These are phyloP conservation scores for Phrynocephalus guinanensis DNA, from an alignment of 2,797 vertebrate genomes.

Conservation along the genomic window DNA sequence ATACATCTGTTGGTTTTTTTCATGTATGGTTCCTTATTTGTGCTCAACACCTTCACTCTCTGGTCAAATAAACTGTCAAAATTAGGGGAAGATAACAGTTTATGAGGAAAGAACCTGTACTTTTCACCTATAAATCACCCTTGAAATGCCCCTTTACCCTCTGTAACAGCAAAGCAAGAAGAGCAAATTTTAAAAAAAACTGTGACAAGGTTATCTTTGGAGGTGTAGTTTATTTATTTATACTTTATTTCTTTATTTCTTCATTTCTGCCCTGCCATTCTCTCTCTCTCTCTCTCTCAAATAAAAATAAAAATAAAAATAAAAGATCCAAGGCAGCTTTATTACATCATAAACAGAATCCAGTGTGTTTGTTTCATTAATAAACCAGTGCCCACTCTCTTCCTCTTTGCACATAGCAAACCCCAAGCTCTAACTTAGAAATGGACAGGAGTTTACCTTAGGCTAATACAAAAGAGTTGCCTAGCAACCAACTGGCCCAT, in stretches of 20 bases:
- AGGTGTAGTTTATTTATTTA: too few relatives aligned
- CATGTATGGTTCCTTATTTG: background rate
- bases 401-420: background rate
- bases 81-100: background rate
- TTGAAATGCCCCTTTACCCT: background rate
- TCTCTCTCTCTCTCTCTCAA: too few relatives aligned
- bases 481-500: slow-evolving; percentile 23
- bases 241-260: too few relatives aligned
- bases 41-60: background rate
- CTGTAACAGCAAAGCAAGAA: too few relatives aligned
- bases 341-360: background rate
- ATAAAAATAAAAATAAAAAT: too few relatives aligned
- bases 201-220: too few relatives aligned
- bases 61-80: background rate
- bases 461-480: slow-evolving; percentile 27
- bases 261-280: too few relatives aligned
- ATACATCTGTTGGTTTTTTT: background rate
- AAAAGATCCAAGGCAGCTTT: too few relatives aligned
- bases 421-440: background rate
- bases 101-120: background rate
- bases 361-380: background rate
- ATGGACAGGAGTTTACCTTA: background rate
- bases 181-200: too few relatives aligned
- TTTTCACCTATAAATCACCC: background rate
- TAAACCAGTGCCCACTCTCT: background rate